phyloP scores from a whole-genome alignment of 2,797 vertebrate species.

The Trachops cirrhosus region DNA sequence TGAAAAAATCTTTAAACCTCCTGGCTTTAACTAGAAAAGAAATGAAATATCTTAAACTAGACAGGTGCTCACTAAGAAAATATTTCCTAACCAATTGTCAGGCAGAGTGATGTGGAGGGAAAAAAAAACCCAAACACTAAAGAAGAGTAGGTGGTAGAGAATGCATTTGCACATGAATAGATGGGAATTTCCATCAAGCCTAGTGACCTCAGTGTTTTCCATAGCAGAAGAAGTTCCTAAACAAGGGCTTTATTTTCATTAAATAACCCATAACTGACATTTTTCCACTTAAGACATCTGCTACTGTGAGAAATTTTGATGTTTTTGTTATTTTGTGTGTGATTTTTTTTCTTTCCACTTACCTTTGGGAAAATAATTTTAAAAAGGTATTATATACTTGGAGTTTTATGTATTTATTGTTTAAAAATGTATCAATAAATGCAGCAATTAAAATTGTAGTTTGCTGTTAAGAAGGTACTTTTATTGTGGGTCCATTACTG shows the following conservation, averaged over 20 bases:
- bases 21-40: neutral
- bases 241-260: neutral
- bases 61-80: neutral
- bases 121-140: neutral
- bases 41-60: conserved; percentile 28
- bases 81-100: neutral
- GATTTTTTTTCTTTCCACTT: neutral
- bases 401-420: neutral
- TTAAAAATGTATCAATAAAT: neutral
- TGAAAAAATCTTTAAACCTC: neutral
- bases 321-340: neutral
- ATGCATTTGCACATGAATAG: neutral
- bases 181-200: neutral
- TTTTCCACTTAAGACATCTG: neutral
- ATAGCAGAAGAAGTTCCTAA: neutral
- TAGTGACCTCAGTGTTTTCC: neutral
- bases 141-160: neutral
- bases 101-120: neutral
- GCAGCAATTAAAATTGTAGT: neutral
- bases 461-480: neutral
- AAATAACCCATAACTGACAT: neutral
- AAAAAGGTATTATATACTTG: neutral
- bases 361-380: conserved; percentile 20
- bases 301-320: neutral
- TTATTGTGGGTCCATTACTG: neutral